These are phyloP conservation scores for Nasua narica DNA, from an alignment of 2,797 vertebrate species.

Conservation along the genomic window DNA sequence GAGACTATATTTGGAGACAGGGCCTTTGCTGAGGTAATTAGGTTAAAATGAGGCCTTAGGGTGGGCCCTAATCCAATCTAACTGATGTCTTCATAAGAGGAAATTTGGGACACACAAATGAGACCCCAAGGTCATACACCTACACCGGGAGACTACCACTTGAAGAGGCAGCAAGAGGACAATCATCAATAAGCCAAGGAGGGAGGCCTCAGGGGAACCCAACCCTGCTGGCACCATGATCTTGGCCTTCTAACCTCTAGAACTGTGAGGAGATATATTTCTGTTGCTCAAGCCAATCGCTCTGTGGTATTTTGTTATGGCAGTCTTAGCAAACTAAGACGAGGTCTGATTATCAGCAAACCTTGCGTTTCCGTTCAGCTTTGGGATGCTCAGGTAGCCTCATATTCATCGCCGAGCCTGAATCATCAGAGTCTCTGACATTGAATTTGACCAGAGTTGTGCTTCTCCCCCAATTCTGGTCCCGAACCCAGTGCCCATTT, in stretches of 20 bases:
- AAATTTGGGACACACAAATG: constrained; percentile 20
- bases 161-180: constrained; percentile 13
- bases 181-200: background rate
- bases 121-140: background rate
- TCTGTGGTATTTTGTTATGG: background rate
- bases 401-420: background rate
- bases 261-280: background rate
- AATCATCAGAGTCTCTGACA: background rate
- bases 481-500: background rate
- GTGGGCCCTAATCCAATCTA: background rate
- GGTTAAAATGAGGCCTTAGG: background rate
- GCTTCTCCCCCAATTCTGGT: background rate
- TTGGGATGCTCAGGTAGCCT: background rate
- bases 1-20: background rate
- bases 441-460: background rate
- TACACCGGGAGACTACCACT: background rate
- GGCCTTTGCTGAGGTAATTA: constrained; percentile 26
- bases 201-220: background rate
- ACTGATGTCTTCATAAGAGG: background rate
- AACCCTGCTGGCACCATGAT: background rate
- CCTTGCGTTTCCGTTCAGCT: background rate
- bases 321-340: background rate
- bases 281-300: background rate
- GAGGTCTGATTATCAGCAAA: background rate
- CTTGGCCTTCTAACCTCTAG: background rate